These are phyloP conservation scores for Athene noctua DNA, from an alignment of 2,113 vertebrate species.

Conservation along the genomic window DNA sequence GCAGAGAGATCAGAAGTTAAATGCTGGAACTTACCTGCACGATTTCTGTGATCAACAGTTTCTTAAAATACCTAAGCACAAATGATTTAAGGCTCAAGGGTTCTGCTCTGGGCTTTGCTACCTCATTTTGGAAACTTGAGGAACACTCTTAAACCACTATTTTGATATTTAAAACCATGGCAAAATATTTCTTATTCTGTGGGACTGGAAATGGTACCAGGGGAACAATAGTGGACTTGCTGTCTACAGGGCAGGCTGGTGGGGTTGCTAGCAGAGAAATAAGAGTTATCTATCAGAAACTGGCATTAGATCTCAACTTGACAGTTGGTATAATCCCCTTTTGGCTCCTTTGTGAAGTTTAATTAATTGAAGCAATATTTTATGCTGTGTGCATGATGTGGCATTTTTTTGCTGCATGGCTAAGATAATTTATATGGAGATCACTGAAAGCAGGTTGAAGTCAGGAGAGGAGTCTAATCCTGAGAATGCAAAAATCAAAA, in stretches of 20 bases:
- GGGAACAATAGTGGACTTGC: neutral
- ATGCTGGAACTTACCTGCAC: neutral
- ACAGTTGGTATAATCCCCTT: neutral
- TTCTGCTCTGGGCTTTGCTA: neutral
- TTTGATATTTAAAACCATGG: neutral
- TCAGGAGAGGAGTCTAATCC: neutral
- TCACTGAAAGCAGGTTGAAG: neutral
- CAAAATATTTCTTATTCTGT: neutral
- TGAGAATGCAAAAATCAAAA: neutral
- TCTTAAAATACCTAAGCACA: neutral
- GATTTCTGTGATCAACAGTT: neutral
- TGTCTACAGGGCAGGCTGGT: neutral
- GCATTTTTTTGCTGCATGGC: neutral
- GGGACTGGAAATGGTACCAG: neutral
- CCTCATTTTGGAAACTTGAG: neutral
- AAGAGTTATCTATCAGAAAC: neutral
- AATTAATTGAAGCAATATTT: neutral
- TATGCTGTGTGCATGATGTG: neutral
- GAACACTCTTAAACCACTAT: neutral
- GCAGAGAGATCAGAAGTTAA: neutral
- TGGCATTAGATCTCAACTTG: neutral
- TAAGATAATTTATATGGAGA: neutral
- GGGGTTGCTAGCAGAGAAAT: neutral
- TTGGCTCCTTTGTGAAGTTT: neutral
- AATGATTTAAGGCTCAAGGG: neutral